Conservation (phyloP, 2,888 invertebrate genomes). For the Sphecodes monilicornis region DNA sequence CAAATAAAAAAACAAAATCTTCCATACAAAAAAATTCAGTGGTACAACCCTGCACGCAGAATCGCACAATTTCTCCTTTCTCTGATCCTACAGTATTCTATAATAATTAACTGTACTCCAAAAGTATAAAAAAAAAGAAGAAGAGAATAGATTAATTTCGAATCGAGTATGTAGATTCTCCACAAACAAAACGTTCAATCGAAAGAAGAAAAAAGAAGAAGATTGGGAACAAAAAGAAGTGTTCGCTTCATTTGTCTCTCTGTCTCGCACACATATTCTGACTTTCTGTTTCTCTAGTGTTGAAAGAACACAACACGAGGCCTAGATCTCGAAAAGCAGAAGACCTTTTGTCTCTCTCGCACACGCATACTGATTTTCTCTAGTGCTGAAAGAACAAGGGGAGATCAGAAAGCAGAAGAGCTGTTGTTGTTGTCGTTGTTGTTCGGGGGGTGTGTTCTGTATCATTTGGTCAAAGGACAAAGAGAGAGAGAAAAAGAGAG, state of each 20-base stretch:
- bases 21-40: neutral
- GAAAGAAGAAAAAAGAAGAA: slow-evolving; percentile 9
- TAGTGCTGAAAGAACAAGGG: slow-evolving; percentile 8
- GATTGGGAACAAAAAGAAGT: slow-evolving; percentile 24
- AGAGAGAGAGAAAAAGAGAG: neutral
- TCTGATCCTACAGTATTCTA: neutral
- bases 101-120: neutral
- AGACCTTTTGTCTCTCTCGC: slow-evolving; percentile 10
- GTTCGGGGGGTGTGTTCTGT: neutral
- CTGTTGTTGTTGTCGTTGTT: neutral
- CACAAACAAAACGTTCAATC: slow-evolving; percentile 27
- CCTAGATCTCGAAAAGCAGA: slow-evolving; percentile 18
- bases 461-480: neutral
- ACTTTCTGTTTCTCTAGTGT: neutral
- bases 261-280: slow-evolving; percentile 12
- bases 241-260: slow-evolving; percentile 16
- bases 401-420: slow-evolving; percentile 24
- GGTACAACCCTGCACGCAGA: neutral
- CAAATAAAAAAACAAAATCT: neutral
- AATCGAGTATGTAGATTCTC: slow-evolving; percentile 24
- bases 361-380: neutral
- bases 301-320: slow-evolving; percentile 12
- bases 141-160: neutral
- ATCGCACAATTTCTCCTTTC: neutral
- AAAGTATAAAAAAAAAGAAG: neutral